Evolutionary conservation across 2,113 vertebrate genomes (phyloP).

Genomic region (Alexandromys fortis): DNA sequence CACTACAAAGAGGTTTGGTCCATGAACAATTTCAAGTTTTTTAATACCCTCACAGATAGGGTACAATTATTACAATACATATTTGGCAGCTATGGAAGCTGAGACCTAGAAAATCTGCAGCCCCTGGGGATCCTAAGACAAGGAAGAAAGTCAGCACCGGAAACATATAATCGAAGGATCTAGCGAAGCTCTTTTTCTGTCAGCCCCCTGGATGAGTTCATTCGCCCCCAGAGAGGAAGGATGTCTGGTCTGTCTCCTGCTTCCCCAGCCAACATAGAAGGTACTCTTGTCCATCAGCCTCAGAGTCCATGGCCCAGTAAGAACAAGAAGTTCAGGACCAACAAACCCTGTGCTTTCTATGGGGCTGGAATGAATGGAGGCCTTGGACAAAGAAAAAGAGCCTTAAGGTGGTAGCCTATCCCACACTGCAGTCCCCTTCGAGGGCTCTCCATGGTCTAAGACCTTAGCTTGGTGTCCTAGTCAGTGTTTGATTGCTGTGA

Average conservation of each 20-base stretch:
- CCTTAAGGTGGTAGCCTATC: neutral
- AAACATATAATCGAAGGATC: neutral
- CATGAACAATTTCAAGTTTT: neutral
- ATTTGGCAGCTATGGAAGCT: neutral
- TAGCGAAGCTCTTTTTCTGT: neutral
- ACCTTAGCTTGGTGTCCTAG: neutral
- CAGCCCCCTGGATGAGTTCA: neutral
- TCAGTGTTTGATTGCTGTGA: neutral
- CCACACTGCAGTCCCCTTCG: neutral
- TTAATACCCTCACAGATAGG: neutral
- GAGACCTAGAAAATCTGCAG: neutral
- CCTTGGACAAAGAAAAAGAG: neutral
- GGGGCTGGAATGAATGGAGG: neutral
- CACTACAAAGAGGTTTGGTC: neutral
- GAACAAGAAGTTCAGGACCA: neutral
- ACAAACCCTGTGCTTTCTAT: neutral
- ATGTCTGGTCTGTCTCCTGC: neutral
- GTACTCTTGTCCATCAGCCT: too few species aligned
- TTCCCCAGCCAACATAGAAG: neutral
- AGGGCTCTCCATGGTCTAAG: neutral
- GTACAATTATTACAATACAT: neutral
- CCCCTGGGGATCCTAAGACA: neutral
- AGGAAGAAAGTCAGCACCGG: neutral
- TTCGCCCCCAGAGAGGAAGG: neutral
- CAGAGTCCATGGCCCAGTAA: neutral